Base-by-base conservation (phyloP, 2,888 invertebrate species). In the Rambutsinella grinnellia region DNA sequence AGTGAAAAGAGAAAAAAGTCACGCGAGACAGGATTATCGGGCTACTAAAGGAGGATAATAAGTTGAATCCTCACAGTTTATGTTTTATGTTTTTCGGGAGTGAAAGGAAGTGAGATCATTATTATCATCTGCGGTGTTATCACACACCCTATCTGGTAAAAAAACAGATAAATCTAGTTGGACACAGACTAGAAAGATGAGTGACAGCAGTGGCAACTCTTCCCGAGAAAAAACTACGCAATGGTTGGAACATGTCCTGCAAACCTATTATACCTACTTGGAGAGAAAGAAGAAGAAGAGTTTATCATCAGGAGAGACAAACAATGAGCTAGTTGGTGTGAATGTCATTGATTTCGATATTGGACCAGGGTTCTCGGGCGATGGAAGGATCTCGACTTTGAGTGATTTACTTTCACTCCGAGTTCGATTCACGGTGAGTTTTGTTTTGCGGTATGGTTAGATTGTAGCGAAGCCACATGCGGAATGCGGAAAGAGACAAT, bases 211-310 rank as follows among this genome's bases (percentile, higher is more conserved):
- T 68, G 82, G 78, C 44, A 76, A 28, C 62, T 70, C 79, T 53
- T 82, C 83, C 10, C 63, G 82, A 60, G 83, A 83, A 67, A 82
- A 82, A 66, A 83, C 83, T 2, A 82, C 82, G 24, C 83, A 82
- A 56, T 83, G 83, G 83, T 51, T 82, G 46, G 82, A 82, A 51
- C 81, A 80, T 49, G 81, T 83, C 13, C 58, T 83, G 2, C 82
- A 82, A 63, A 82, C 81, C 0, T 82, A 83, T 47, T 82, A 79
- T 61, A 80, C 80, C n/a, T 81, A 79, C 63, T 47, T 79, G 54
- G 74, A 65, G 26, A 71, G 76, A 46, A 79, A 67, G 27, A 58
- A 65, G 46, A 75, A 61, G 57, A 60, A 57, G 71, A 17, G 54
- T 27, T 65, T 65, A 54, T 56, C 57, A 26, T 60, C 17, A 13